Conservation (phyloP, 2,888 invertebrate genomes). For the Drosophila eohydei region DNA sequence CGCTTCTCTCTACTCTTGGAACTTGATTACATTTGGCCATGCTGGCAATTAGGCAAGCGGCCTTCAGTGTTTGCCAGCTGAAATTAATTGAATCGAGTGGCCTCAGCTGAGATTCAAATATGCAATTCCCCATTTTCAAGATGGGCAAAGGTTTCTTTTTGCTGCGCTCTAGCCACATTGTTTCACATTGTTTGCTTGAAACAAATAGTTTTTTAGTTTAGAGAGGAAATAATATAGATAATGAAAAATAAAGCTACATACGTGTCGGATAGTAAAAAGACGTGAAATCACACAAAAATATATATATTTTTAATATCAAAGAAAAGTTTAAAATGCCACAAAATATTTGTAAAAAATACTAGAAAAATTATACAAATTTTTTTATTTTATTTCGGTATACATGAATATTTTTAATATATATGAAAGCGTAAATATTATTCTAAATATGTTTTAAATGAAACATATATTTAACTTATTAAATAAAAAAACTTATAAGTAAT, state of each 20-base stretch:
- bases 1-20: not conserved
- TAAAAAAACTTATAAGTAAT: too few relatives aligned
- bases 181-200: not conserved
- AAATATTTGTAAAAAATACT: too few relatives aligned
- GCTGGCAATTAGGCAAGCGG: constrained; percentile 63
- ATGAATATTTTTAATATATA: too few relatives aligned
- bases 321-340: too few relatives aligned
- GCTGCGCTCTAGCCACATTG: constrained; percentile 6
- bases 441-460: too few relatives aligned
- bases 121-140: constrained; percentile 44
- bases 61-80: constrained; percentile 70
- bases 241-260: not conserved
- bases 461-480: too few relatives aligned
- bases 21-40: constrained; percentile 72
- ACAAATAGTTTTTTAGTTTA: constrained; percentile 2
- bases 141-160: constrained; percentile 2
- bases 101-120: constrained; percentile 69
- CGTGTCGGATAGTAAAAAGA: not conserved
- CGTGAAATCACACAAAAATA: not conserved
- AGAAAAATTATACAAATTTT: too few relatives aligned
- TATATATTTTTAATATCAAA: too few relatives aligned
- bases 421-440: too few relatives aligned
- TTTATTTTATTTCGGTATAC: too few relatives aligned
- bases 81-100: constrained; percentile 77
- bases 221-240: not conserved